phyloP scores from a whole-genome alignment of 2,113 vertebrate genomes.

The Psittacula cyanocephala region DNA sequence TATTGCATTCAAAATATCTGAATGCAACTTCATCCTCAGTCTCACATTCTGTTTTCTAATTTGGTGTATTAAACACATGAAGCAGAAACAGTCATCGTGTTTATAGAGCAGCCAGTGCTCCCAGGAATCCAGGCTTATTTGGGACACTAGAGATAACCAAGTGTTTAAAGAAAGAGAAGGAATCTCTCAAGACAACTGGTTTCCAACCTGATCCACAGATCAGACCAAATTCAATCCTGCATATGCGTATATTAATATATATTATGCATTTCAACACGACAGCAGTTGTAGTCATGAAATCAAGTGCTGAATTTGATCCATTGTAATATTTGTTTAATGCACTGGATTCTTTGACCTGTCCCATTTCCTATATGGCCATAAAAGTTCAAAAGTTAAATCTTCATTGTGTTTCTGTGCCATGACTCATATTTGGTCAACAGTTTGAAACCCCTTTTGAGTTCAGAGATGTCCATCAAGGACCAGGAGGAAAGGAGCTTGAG shows the following conservation, averaged over 20 bases:
- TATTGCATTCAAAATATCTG: not conserved
- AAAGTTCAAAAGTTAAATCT: not conserved
- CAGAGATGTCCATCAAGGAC: not conserved
- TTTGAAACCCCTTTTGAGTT: not conserved
- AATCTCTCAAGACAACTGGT: not conserved
- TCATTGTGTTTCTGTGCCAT: not conserved
- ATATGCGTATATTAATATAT: not conserved
- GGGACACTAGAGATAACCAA: not conserved
- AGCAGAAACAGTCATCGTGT: not conserved
- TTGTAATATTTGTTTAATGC: not conserved
- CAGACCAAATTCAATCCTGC: not conserved
- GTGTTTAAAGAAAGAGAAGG: not conserved
- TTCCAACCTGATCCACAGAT: not conserved
- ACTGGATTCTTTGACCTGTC: not conserved
- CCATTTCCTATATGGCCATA: not conserved
- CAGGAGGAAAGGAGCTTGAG: not conserved
- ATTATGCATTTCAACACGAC: not conserved
- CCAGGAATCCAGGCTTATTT: not conserved
- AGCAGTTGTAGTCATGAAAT: not conserved
- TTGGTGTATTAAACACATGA: accelerated
- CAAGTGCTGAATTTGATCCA: not conserved
- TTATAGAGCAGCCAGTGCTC: not conserved
- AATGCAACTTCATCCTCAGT: not conserved
- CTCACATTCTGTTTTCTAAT: not conserved
- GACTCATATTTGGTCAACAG: not conserved